Evolutionary conservation across 2,797 vertebrate species (phyloP), one percentile per base, ranked within the genome.

Genomic region (Eulemur albifrons): DNA sequence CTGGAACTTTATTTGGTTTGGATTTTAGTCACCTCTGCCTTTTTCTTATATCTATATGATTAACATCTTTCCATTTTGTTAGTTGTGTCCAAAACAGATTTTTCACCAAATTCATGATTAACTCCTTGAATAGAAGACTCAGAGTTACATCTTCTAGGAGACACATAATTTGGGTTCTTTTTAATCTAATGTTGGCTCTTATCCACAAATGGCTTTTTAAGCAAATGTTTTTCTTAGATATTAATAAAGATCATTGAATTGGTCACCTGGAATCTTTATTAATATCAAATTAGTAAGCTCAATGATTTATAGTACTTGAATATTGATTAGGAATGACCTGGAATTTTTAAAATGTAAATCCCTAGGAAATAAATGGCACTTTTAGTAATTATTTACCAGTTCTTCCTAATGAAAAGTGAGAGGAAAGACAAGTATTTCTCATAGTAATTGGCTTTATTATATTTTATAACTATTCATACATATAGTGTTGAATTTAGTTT

Each of bases 261-360:
- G 57, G 27, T 93, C 72, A 85, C 81, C 48, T 94, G 8, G 38
- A 85, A 90, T 77, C 52, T 79, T 96, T 83, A 82, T 93, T 91
- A 96, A 86, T 95, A 94, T 73, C 43, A 75, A 83, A 89, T 65
- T 93, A 96, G 40, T 72, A 95, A 94, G 57, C 93, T 75, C 38
- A 52, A 1, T 93, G 54, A 59, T 82, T 92, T 91, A 77, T 94
- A 77, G 45, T 92, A 43, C 40, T 93, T 96, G 38, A 92, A 0
- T 87, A 75, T 90, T 86, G 18, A 94, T 89, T 93, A 92, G 48
- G 52, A 96, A 89, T 89, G 90, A 79, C 59, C 38, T 93, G n/a
- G n/a, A 72, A 63, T 88, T 94, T 82, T 88, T 57, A 69, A 93
- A 90, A 88, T 90, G 27, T 84, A 95, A 88, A 72, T 76, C 70